Conservation (phyloP, 2,113 vertebrate species). For the Ciconia maguari region DNA sequence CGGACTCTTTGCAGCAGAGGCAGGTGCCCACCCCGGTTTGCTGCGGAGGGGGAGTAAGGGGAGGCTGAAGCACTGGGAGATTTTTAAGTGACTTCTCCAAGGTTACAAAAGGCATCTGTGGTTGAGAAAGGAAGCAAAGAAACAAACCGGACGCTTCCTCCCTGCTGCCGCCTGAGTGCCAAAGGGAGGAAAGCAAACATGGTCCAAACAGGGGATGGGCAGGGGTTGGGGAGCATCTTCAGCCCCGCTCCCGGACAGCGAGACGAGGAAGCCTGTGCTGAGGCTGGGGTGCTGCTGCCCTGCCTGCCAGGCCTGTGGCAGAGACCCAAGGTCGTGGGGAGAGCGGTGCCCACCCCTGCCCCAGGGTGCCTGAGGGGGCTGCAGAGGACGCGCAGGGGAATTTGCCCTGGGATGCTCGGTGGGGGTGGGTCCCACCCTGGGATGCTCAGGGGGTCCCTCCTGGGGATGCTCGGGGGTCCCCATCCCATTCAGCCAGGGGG, state of each 20-base stretch:
- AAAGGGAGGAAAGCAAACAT: background rate
- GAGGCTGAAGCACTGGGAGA: background rate
- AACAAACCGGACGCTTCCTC: background rate
- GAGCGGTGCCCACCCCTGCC: background rate
- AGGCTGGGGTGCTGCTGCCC: background rate
- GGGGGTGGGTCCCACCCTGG: too few species aligned
- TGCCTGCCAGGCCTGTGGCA: background rate
- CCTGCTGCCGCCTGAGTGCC: background rate
- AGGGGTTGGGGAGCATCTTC: background rate
- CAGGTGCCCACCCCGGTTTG: background rate
- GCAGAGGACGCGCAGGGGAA: background rate
- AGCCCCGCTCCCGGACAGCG: rapidly evolving
- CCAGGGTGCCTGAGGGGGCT: background rate
- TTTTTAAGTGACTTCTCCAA: conserved; percentile 32
- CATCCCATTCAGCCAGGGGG: background rate
- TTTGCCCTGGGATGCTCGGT: background rate
- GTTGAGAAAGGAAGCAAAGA: background rate
- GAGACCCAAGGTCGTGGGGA: conserved; percentile 15
- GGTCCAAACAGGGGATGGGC: background rate
- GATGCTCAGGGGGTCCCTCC: background rate
- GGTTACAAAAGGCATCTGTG: conserved; percentile 25
- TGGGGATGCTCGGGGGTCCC: background rate
- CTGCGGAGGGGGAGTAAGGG: background rate
- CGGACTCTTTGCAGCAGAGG: background rate
- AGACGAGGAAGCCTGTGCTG: background rate